phyloP scores from a whole-genome alignment of 2,797 vertebrate species.

The Hypotaenidia okinawae region DNA sequence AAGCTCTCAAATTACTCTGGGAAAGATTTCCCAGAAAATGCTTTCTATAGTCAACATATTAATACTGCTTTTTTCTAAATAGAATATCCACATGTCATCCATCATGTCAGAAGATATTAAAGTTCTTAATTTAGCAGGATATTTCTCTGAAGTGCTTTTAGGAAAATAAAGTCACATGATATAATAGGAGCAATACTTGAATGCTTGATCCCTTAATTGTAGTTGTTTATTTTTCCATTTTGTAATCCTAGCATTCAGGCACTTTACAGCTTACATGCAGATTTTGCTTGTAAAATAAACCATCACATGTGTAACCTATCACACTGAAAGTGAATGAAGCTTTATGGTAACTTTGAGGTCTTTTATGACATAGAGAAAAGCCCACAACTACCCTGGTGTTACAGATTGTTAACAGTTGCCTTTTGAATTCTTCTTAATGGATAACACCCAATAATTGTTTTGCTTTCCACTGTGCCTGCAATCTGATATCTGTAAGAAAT shows the following conservation, averaged over 20 bases:
- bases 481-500: slow-evolving; percentile 19
- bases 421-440: slow-evolving; percentile 63
- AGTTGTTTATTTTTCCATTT: slow-evolving; percentile 42
- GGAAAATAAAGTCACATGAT: slow-evolving; percentile 4
- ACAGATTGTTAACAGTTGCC: slow-evolving; percentile 59
- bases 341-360: slow-evolving; percentile 55
- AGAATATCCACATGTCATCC: neutral
- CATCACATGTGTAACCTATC: slow-evolving; percentile 55
- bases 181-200: neutral
- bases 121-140: neutral
- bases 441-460: slow-evolving; percentile 66
- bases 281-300: slow-evolving; percentile 60
- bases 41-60: neutral
- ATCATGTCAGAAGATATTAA: neutral
- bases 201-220: slow-evolving; percentile 36
- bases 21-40: neutral
- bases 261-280: slow-evolving; percentile 46
- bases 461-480: slow-evolving; percentile 56
- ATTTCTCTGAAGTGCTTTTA: slow-evolving; percentile 43
- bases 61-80: neutral
- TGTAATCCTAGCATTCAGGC: slow-evolving; percentile 1
- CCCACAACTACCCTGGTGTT: slow-evolving; percentile 20
- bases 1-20: neutral
- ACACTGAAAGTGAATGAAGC: slow-evolving; percentile 46
- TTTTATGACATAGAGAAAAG: slow-evolving; percentile 50